phyloP scores from a whole-genome alignment of 2,888 invertebrate genomes.

The Drosophila greeni region DNA sequence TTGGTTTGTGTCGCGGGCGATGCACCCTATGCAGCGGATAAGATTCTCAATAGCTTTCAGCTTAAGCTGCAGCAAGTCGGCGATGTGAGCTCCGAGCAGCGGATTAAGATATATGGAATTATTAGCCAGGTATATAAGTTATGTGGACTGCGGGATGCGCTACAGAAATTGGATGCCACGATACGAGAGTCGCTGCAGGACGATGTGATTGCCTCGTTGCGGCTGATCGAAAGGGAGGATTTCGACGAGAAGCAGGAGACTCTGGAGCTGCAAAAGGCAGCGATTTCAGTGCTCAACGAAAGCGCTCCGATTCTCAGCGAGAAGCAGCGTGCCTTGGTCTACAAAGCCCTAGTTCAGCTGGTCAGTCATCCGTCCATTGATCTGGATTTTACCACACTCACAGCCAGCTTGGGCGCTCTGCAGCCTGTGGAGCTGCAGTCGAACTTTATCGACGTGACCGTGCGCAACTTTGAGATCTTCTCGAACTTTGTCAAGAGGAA shows the following conservation, averaged over 20 bases:
- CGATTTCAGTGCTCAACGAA: slow-evolving; percentile 67
- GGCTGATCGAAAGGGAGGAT: slow-evolving; percentile 51
- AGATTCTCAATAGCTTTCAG: slow-evolving; percentile 73
- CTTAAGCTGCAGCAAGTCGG: slow-evolving; percentile 65
- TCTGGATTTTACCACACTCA: slow-evolving; percentile 61
- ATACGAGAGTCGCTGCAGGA: slow-evolving; percentile 70
- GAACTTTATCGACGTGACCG: slow-evolving; percentile 70
- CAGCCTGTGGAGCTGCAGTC: slow-evolving; percentile 74
- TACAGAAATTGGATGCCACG: slow-evolving; percentile 78
- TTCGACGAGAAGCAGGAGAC: slow-evolving; percentile 59
- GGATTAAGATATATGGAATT: slow-evolving; percentile 68
- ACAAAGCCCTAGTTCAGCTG: slow-evolving; percentile 68
- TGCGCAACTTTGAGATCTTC: slow-evolving; percentile 67
- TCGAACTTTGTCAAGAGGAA: slow-evolving; percentile 72
- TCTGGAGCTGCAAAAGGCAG: slow-evolving; percentile 69
- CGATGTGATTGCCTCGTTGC: slow-evolving; percentile 64
- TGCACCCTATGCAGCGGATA: slow-evolving; percentile 71
- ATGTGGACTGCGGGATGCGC: slow-evolving; percentile 47
- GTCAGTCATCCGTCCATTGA: slow-evolving; percentile 68
- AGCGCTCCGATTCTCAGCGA: slow-evolving; percentile 68
- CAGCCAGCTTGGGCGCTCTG: slow-evolving; percentile 69
- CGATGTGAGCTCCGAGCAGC: slow-evolving; percentile 56
- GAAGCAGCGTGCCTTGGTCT: slow-evolving; percentile 70
- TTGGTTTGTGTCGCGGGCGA: slow-evolving; percentile 76
- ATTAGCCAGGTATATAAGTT: slow-evolving; percentile 72